Evolutionary conservation across 2,797 vertebrate genomes (phyloP), one percentile per base, ranked within the genome.

Genomic region (Protonibea diacanthus): DNA sequence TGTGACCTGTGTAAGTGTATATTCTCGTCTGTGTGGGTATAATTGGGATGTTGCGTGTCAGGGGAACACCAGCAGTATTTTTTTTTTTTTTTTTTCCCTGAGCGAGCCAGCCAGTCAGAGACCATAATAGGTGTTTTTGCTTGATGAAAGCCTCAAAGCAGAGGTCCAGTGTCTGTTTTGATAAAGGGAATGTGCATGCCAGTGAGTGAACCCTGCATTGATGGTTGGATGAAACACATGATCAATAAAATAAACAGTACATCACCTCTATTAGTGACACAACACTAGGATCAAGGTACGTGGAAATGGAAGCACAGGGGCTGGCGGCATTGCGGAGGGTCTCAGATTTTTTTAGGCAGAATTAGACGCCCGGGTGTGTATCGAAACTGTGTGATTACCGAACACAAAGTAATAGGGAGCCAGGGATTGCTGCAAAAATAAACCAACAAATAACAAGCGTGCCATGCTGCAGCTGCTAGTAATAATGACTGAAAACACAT

Each of bases 241-340:
- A 94, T 94, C 92, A 92, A 94, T 94, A 93, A 93, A 94, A 92
- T 92, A 94, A 93, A 93, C 92, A 93, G 90, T 66, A 89, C 91
- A 92, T 91, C 88, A 93, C 93, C 91, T 93, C 93, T 94, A 94
- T 94, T 93, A 93, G 91, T 90, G 92, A 90, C 90, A 93, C 88
- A 91, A 91, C 83, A 83, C 82, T 76, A 72, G 90, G 91, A 91
- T 93, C 90, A 91, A 93, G 91, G 92, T 93, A 88, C 89, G 90
- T 91, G 83, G 85, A 91, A 89, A 92, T 91, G 82, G 88, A 86
- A 89, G 88, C 88, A 81, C 60, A 82, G 81, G 81, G 75, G 82
- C 75, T 42, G 82, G 74, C 25, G 75, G 78, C 17, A 3, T 80
- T 23, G 72, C 75, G 68, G 59, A 83, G 33, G 86, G 72, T 80